Evolutionary conservation across 2,888 invertebrate species (phyloP).

Genomic region (Brachypterus glaber): DNA sequence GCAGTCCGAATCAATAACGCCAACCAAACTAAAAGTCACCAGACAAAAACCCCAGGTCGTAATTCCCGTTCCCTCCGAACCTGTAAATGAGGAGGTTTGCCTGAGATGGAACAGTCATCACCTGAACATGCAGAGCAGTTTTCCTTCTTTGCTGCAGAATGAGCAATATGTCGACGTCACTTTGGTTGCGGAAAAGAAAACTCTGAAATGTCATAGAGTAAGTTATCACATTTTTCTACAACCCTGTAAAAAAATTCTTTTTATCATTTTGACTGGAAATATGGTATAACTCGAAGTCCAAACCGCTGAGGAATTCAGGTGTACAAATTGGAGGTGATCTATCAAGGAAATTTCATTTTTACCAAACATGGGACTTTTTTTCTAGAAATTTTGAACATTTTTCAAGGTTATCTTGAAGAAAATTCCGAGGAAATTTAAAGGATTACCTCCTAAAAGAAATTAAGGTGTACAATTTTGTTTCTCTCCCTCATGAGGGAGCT

Average conservation of each 20-base stretch:
- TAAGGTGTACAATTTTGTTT: no score
- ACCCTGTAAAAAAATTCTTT: background rate
- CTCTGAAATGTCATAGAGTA: conserved; percentile 47
- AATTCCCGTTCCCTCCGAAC: conserved; percentile 12
- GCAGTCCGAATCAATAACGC: conserved; percentile 33
- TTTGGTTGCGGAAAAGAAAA: conserved; percentile 45
- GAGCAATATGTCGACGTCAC: conserved; percentile 49
- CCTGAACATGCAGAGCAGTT: conserved; percentile 45
- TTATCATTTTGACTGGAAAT: no score
- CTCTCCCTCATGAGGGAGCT: no score
- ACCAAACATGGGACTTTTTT: no score
- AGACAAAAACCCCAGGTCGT: conserved; percentile 22
- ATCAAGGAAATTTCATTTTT: no score
- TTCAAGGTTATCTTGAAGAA: no score
- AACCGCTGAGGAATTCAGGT: no score
- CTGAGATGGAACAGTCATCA: conserved; percentile 50
- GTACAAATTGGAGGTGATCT: no score
- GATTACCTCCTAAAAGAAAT: no score
- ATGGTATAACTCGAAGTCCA: no score
- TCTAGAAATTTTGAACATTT: no score
- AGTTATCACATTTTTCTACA: conserved; percentile 8
- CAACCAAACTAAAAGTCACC: conserved; percentile 36
- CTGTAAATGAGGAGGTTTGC: conserved; percentile 36
- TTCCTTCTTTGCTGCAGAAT: conserved; percentile 42
- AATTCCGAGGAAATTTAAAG: no score